Conservation (phyloP, 1,140 invertebrate species). For the Himalopsyche phryganea region DNA sequence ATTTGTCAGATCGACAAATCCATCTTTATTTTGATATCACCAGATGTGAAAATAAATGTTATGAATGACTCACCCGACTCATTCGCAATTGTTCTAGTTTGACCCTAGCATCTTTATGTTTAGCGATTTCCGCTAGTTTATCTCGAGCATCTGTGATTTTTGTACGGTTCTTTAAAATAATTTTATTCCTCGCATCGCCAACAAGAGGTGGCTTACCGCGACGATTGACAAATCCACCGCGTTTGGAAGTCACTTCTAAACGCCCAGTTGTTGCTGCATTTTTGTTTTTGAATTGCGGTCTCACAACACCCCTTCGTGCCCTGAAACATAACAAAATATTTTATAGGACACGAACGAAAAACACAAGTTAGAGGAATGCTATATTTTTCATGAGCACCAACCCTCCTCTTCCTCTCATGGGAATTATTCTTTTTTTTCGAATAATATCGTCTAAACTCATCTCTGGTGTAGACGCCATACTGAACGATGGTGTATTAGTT, state of each 20-base stretch:
- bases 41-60: too few relatives aligned
- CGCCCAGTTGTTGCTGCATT: neutral
- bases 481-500: neutral
- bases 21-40: too few relatives aligned
- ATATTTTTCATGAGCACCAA: neutral
- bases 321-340: conserved; percentile 3
- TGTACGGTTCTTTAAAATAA: conserved; percentile 63
- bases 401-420: conserved; percentile 16
- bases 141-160: conserved; percentile 65
- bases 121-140: conserved; percentile 62
- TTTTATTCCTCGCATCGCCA: conserved; percentile 63
- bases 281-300: conserved; percentile 13
- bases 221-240: conserved; percentile 12
- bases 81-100: conserved; percentile 58
- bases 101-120: conserved; percentile 62
- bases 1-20: too few relatives aligned
- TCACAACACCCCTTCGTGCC: conserved; percentile 9
- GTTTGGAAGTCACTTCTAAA: conserved; percentile 5
- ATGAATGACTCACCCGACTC: conserved; percentile 40
- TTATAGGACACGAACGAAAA: too few relatives aligned
- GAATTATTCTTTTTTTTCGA: conserved; percentile 17
- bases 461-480: conserved; percentile 17
- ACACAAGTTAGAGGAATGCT: too few relatives aligned
- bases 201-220: conserved; percentile 6
- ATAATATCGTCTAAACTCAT: conserved; percentile 26